Percentiles rank a stretch among this genome's conserved stretches.
phyloP scores from a whole-genome alignment of 2,797 vertebrate species.

The Chrysocyon brachyurus region DNA sequence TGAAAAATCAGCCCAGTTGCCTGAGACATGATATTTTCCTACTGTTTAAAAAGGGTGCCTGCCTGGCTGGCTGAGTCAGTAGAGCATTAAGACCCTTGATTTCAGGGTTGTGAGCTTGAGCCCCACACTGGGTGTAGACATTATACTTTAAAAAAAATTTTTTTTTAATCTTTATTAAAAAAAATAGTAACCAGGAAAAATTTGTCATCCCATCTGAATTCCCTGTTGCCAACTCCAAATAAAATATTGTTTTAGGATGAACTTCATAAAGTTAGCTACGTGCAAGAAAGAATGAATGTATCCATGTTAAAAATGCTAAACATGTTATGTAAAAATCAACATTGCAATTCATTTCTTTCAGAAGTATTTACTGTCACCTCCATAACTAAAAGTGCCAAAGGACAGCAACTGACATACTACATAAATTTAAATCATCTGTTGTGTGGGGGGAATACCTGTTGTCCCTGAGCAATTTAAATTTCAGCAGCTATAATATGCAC shows the following conservation, averaged over 20 bases:
- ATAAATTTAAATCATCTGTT: conserved; percentile 68
- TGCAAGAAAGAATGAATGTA: conserved; percentile 38
- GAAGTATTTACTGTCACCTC: not conserved
- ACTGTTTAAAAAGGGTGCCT: not conserved
- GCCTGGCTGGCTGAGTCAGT: not conserved
- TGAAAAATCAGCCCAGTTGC: conserved; percentile 34
- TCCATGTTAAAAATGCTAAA: conserved; percentile 39
- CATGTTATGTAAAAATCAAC: not conserved
- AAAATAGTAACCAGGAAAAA: conserved; percentile 55
- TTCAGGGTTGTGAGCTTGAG: not conserved
- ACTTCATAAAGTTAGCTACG: not conserved
- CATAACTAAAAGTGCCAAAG: conserved; percentile 59
- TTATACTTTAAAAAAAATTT: not conserved
- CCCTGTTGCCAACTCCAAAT: not conserved
- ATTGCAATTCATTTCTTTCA: conserved; percentile 53
- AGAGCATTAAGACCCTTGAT: not conserved
- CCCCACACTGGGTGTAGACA: not conserved
- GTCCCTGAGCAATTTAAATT: conserved; percentile 83
- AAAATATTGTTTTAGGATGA: conserved; percentile 23
- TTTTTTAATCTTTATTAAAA: not conserved
- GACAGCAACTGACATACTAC: not conserved
- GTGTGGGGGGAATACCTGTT: conserved; percentile 41
- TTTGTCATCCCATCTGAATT: conserved; percentile 11
- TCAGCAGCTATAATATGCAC: not conserved
- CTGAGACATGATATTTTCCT: conserved; percentile 30